phyloP scores from a whole-genome alignment of 64 coral and sea anemone species.

The Dendronephthya gigantea region DNA sequence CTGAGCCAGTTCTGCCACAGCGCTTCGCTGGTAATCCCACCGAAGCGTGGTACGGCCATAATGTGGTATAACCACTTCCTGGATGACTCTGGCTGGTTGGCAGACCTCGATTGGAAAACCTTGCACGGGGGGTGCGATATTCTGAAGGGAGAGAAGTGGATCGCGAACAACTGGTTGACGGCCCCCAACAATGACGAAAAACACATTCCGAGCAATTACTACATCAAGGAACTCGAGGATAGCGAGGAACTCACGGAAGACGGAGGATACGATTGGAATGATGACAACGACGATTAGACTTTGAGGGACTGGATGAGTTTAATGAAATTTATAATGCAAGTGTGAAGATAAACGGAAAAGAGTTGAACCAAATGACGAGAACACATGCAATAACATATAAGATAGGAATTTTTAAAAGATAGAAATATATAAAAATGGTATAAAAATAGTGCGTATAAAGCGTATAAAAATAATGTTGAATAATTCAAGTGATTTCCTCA shows the following conservation, averaged over 20 bases:
- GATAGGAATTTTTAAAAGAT: no score
- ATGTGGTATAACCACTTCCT: constrained; percentile 54
- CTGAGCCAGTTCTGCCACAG: constrained; percentile 50
- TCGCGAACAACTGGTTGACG: constrained; percentile 50
- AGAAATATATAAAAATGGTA: no score
- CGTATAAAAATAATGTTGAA: no score
- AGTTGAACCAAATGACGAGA: no score
- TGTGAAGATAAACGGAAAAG: no score
- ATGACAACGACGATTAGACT: not conserved
- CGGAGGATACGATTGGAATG: not conserved
- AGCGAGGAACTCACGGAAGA: not conserved
- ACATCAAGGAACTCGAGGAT: not conserved
- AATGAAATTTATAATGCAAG: no score
- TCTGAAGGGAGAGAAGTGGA: constrained; percentile 37
- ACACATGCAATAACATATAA: no score
- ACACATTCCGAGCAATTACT: constrained; percentile 1
- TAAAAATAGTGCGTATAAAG: no score
- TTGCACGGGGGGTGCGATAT: constrained; percentile 48
- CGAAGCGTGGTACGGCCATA: constrained; percentile 46
- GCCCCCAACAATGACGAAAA: not conserved
- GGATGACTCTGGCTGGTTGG: constrained; percentile 40
- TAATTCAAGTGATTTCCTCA: no score
- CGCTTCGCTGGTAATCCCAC: constrained; percentile 28
- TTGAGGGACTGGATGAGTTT: no score
- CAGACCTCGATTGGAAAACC: constrained; percentile 23